A percentile compares a stretch with the other conserved stretches of the same genome.
Evolutionary conservation across 2,797 vertebrate genomes (phyloP).

Genomic region (Bucorvus abyssinicus): DNA sequence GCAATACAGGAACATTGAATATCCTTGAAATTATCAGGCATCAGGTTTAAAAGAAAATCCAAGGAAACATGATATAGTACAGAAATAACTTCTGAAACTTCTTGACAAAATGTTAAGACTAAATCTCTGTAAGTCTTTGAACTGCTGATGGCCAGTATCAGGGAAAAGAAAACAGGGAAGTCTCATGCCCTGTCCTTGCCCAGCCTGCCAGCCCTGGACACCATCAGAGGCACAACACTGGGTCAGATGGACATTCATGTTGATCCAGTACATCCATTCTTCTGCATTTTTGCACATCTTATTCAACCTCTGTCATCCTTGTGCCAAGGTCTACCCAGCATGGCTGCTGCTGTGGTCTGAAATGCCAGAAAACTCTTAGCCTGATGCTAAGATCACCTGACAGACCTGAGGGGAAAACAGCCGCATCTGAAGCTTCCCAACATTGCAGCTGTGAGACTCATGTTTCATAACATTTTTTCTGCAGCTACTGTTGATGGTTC

Average conservation of each 20-base stretch:
- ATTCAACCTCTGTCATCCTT: not conserved
- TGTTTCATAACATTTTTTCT: not conserved
- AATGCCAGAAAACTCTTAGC: not conserved
- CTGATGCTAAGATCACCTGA: constrained; percentile 29
- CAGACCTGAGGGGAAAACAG: constrained; percentile 15
- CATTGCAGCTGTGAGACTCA: not conserved
- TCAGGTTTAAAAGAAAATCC: not conserved
- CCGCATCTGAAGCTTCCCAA: not conserved
- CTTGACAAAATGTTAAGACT: not conserved
- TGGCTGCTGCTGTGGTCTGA: constrained; percentile 17
- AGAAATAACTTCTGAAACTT: not conserved
- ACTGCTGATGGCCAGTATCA: not conserved
- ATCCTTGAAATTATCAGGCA: not conserved
- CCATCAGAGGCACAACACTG: not conserved
- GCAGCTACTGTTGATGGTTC: not conserved
- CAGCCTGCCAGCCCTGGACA: not conserved
- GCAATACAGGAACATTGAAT: not conserved
- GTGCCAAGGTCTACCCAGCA: not conserved
- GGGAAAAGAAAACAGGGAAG: not conserved
- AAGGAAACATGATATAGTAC: not conserved
- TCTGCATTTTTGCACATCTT: not conserved
- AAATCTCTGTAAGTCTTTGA: not conserved
- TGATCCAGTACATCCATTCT: not conserved
- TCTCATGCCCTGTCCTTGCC: not conserved
- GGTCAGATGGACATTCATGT: not conserved